These are phyloP conservation scores for Grus americana DNA, from an alignment of 2,113 vertebrate genomes.

Conservation along the genomic window DNA sequence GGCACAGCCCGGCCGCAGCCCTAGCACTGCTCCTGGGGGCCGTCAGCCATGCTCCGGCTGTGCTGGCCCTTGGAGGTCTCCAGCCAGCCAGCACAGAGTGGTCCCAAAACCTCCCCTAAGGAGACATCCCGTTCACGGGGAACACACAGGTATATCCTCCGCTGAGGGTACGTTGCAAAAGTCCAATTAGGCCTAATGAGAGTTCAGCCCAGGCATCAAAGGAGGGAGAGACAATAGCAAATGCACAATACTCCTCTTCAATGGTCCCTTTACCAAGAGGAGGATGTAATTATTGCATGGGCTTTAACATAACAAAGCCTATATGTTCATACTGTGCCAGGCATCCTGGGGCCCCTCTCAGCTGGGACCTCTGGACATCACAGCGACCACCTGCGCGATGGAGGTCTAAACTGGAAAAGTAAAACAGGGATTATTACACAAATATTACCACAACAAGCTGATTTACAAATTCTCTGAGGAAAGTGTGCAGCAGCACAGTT, in stretches of 20 bases:
- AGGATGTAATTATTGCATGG: conserved; percentile 25
- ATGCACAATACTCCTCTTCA: not conserved
- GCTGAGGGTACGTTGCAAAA: not conserved
- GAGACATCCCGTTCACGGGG: not conserved
- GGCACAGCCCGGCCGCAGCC: not conserved
- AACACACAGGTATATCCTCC: conserved; percentile 13
- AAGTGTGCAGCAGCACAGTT: not conserved
- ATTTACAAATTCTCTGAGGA: not conserved
- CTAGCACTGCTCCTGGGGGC: not conserved
- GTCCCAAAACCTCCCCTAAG: not conserved
- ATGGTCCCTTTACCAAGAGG: not conserved
- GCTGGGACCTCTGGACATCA: not conserved
- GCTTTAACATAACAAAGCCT: conserved; percentile 19
- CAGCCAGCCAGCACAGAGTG: fast-evolving
- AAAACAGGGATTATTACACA: not conserved
- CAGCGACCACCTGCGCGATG: not conserved
- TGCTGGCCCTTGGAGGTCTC: not conserved
- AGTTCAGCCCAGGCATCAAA: conserved; percentile 30
- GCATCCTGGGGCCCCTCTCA: not conserved
- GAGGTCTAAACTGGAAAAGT: not conserved
- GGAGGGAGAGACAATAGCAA: conserved; percentile 1
- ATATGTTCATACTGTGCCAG: not conserved
- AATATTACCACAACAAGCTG: not conserved
- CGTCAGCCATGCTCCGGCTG: fast-evolving
- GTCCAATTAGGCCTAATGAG: conserved; percentile 33